Evolutionary conservation across 2,113 vertebrate genomes (phyloP).

Genomic region (Centrocercus urophasianus): DNA sequence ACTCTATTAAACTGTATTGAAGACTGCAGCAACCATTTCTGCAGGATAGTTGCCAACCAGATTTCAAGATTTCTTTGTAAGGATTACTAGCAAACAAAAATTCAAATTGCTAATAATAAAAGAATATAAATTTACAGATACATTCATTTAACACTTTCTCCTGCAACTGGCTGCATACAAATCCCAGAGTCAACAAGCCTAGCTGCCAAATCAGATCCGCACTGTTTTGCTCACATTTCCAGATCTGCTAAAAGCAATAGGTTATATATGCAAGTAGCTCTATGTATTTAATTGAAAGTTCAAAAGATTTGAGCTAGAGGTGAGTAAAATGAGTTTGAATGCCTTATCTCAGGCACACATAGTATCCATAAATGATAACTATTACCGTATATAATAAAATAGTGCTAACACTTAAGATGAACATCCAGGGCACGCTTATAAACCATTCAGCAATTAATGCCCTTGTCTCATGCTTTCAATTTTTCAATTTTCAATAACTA

Average conservation of each 20-base stretch:
- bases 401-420: background rate
- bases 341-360: background rate
- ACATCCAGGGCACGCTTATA: conserved; percentile 5
- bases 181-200: background rate
- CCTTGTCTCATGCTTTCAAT: conserved; percentile 42
- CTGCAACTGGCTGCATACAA: background rate
- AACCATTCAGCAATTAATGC: conserved; percentile 24
- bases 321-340: background rate
- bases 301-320: background rate
- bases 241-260: background rate
- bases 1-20: background rate
- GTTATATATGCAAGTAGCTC: background rate
- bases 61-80: background rate
- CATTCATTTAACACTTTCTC: background rate
- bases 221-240: background rate
- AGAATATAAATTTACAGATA: background rate
- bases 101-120: background rate
- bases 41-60: background rate
- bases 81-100: background rate
- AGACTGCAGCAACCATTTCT: background rate
- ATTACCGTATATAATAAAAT: conserved; percentile 41
- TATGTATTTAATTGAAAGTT: background rate
- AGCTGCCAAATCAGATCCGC: background rate
- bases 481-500: conserved; percentile 53
- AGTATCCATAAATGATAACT: background rate